Evolutionary conservation across 2,797 vertebrate species (phyloP), one percentile per base, ranked within the genome.

Genomic region (Botia almorhae): DNA sequence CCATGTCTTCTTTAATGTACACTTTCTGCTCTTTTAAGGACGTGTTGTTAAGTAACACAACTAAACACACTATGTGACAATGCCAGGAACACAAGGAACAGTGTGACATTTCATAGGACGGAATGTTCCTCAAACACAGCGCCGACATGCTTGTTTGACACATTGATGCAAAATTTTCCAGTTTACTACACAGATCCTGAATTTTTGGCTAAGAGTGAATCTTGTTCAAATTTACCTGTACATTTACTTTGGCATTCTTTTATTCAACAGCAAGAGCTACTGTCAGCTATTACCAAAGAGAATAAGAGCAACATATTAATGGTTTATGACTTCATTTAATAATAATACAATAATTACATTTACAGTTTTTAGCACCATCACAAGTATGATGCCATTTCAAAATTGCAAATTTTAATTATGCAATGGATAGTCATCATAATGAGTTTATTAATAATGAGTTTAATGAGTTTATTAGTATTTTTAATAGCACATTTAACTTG

Each of bases 251-350:
- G 36, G 56, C 74, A 39, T 70, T 64, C 50, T 72, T 81, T 39
- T 75, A 65, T 71, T 14, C 23, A 83, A 79, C 77, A 73, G 51
- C 39, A 82, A 77, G 76, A 78, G 79, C 74, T 73, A 71, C 81
- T 88, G 67, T 80, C 82, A 90, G 90, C 90, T 88, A 78, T 90
- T 84, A 94, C 93, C 91, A 94, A 94, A 88, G 92, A 93, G 73
- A 82, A 80, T 64, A 81, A 71, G 79, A 69, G 61, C 76, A 74
- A 76, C 79, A 39, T 74, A 55, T 36, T 56, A 58, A 36, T 36
- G 36, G 50, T 81, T 48, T 69, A 46, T 69, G 70, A 69, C 55
- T 65, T 19, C 19, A 53, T 58, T 75, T 70, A 19, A 74, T 69
- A 29, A 29, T n/a, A 29, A 2, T 29, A 29, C 29, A 29, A 29